A percentile compares a stretch with the other conserved stretches of the same genome.
phyloP scores from a whole-genome alignment of 2,888 invertebrate genomes.

The Pachliopta kotzebuea region DNA sequence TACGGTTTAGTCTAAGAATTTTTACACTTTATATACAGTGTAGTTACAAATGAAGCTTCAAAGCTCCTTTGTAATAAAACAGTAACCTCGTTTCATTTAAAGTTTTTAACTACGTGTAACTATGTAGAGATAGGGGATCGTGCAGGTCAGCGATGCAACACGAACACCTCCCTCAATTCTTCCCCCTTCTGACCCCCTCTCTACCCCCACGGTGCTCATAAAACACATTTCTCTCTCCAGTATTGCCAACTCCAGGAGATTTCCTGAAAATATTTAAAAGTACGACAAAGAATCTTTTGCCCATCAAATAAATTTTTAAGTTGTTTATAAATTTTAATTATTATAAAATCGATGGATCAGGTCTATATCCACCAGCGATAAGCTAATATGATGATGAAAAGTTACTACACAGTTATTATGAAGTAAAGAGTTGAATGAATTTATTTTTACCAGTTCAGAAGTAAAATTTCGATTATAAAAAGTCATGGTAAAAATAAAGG shows the following conservation, averaged over 20 bases:
- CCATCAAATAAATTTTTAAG: too few relatives aligned
- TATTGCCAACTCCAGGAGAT: conserved; percentile 3
- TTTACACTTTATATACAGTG: background rate
- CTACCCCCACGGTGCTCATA: conserved; percentile 14
- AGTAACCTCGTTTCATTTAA: conserved; percentile 15
- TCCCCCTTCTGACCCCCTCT: background rate
- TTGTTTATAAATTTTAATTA: background rate
- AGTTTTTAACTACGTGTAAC: conserved; percentile 22
- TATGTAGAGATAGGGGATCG: conserved; percentile 21
- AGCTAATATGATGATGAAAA: too few relatives aligned
- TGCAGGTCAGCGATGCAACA: conserved; percentile 25
- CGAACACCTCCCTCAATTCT: conserved; percentile 3
- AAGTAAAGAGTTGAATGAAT: too few relatives aligned
- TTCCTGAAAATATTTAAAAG: background rate
- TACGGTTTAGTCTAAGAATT: background rate
- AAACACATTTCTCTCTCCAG: conserved; percentile 11
- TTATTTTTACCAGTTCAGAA: too few relatives aligned
- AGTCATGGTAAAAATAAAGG: too few relatives aligned
- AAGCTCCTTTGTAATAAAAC: conserved; percentile 18
- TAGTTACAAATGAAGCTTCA: conserved; percentile 8
- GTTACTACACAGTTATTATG: too few relatives aligned
- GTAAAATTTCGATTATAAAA: too few relatives aligned
- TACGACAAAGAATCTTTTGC: background rate
- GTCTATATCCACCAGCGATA: too few relatives aligned
- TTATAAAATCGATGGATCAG: too few relatives aligned